Percentiles rank a stretch among this genome's conserved stretches.
Conservation (phyloP, 1,140 invertebrate genomes). For the Philopotamus ludificatus region DNA sequence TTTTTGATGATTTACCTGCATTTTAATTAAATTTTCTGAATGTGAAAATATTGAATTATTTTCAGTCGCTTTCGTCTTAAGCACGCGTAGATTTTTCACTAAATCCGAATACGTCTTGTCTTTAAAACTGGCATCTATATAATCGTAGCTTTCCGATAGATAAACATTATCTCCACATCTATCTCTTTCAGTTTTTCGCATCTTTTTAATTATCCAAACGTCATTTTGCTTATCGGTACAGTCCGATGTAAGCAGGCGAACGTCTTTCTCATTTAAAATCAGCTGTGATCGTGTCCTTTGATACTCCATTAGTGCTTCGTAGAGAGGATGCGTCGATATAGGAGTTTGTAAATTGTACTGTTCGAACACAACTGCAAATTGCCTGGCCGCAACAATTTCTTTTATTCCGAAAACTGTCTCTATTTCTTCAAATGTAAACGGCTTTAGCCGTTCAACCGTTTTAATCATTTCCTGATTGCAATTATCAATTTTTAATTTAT, state of each 20-base stretch:
- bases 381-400: slow-evolving; percentile 22
- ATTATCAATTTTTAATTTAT: slow-evolving; percentile 20
- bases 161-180: slow-evolving; percentile 27
- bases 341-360: slow-evolving; percentile 30
- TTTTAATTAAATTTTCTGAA: slow-evolving; percentile 31
- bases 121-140: slow-evolving; percentile 29
- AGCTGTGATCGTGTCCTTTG: slow-evolving; percentile 31
- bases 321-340: slow-evolving; percentile 25
- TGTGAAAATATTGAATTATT: slow-evolving; percentile 37
- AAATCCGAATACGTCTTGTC: slow-evolving; percentile 21
- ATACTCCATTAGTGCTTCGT: slow-evolving; percentile 34
- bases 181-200: slow-evolving; percentile 7
- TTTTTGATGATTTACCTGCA: too few species aligned
- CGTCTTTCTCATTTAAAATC: slow-evolving; percentile 30
- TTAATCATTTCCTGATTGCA: background rate
- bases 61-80: slow-evolving; percentile 34
- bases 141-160: slow-evolving; percentile 12
- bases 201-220: slow-evolving; percentile 30
- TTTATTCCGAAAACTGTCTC: slow-evolving; percentile 33
- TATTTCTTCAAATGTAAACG: slow-evolving; percentile 36
- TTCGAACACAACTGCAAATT: slow-evolving; percentile 32
- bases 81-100: slow-evolving; percentile 22
- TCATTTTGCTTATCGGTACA: slow-evolving; percentile 20
- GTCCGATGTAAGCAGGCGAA: background rate
- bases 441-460: slow-evolving; percentile 2